These are phyloP conservation scores for Cranoglanis bouderius DNA, from an alignment of 2,113 vertebrate genomes.

Conservation along the genomic window DNA sequence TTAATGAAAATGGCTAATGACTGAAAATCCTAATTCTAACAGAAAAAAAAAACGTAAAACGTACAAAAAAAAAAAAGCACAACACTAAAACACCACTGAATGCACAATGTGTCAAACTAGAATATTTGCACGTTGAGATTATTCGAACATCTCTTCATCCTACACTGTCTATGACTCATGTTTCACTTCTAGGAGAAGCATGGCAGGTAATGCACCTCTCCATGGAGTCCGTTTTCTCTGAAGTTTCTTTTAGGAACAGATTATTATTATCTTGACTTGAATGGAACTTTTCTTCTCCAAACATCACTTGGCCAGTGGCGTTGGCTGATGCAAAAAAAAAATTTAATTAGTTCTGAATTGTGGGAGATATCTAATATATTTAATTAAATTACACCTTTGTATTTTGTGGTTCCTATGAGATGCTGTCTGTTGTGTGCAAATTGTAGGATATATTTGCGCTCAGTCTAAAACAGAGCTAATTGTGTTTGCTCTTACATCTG, in stretches of 20 bases:
- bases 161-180: not conserved
- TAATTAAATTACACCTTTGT: constrained; percentile 14
- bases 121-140: not conserved
- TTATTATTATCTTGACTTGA: not conserved
- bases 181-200: not conserved
- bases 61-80: too few relatives aligned
- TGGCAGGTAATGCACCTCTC: not conserved
- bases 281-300: not conserved
- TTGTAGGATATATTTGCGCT: not conserved
- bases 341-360: constrained; percentile 7
- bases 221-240: not conserved
- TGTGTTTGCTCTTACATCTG: constrained; percentile 8
- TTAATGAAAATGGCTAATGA: not conserved
- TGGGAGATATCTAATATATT: constrained; percentile 13
- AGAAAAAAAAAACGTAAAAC: too few relatives aligned
- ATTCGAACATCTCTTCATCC: not conserved
- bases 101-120: not conserved
- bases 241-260: not conserved
- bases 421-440: not conserved
- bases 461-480: constrained; percentile 15
- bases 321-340: constrained; percentile 2
- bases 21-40: not conserved
- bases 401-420: constrained; percentile 1
- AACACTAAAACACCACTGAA: too few relatives aligned
- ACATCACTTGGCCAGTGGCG: not conserved